Evolutionary conservation across 2,113 vertebrate genomes (phyloP).

Genomic region (Apteryx mantelli): DNA sequence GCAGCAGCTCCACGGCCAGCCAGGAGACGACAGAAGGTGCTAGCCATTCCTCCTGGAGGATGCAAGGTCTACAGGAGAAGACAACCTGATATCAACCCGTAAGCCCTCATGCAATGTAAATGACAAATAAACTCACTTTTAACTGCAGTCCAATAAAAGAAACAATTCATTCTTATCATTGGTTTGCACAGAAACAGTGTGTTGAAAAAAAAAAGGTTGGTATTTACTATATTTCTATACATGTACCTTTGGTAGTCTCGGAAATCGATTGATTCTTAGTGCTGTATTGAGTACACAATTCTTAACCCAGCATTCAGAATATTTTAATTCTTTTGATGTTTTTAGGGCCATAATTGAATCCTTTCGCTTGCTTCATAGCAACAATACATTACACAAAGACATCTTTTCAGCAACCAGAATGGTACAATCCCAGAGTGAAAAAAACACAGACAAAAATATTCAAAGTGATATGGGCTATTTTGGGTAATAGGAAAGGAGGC

Average conservation of each 20-base stretch:
- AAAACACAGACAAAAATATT: background rate
- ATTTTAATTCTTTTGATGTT: background rate
- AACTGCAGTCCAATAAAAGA: background rate
- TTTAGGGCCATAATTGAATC: background rate
- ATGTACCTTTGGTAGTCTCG: background rate
- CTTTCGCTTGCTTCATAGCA: background rate
- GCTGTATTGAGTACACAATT: background rate
- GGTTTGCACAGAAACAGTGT: background rate
- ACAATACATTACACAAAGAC: background rate
- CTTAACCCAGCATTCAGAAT: background rate
- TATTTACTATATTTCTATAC: background rate
- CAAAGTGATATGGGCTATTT: background rate
- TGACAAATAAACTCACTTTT: background rate
- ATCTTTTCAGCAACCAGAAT: background rate
- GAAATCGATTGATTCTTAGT: background rate
- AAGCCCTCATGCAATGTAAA: background rate
- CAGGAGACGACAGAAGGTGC: conserved; percentile 85
- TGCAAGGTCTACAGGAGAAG: conserved; percentile 31
- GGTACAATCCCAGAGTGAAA: background rate
- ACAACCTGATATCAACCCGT: background rate
- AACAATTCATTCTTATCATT: background rate
- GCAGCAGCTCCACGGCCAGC: conserved; percentile 82
- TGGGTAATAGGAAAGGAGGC: background rate
- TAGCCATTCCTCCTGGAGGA: conserved; percentile 78
- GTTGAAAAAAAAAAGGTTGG: background rate